phyloP scores from a whole-genome alignment of 2,888 invertebrate species.

The Plagodis dolabraria region DNA sequence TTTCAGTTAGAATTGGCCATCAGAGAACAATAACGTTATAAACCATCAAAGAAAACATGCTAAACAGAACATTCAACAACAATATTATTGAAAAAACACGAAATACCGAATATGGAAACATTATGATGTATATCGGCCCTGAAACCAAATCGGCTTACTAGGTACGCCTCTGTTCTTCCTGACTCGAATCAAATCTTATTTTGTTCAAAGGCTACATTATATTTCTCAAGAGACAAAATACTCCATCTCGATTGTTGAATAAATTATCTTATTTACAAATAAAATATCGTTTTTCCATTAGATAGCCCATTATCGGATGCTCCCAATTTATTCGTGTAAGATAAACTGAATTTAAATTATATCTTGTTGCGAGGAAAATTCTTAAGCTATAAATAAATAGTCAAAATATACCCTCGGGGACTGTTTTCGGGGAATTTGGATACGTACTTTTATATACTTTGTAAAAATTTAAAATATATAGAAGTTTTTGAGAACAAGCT shows the following conservation, averaged over 20 bases:
- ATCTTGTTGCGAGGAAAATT: not conserved
- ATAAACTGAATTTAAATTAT: not conserved
- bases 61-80: slow-evolving; percentile 6
- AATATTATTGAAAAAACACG: slow-evolving; percentile 11
- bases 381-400: no score
- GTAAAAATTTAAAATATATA: no score
- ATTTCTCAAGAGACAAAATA: slow-evolving; percentile 16
- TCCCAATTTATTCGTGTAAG: slow-evolving; percentile 9
- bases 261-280: slow-evolving; percentile 17
- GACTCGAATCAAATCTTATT: slow-evolving; percentile 7
- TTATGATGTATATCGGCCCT: slow-evolving; percentile 8
- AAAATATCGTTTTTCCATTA: slow-evolving; percentile 16
- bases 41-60: slow-evolving; percentile 16
- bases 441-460: no score
- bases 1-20: no score
- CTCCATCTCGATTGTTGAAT: slow-evolving; percentile 16
- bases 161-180: not conserved
- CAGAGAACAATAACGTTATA: not conserved
- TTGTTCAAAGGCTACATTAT: slow-evolving; percentile 7
- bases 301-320: slow-evolving; percentile 20
- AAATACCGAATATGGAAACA: slow-evolving; percentile 14
- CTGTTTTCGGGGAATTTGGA: no score
- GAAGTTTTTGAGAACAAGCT: no score
- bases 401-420: no score
- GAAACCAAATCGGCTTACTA: slow-evolving; percentile 15